phyloP scores from a whole-genome alignment of 2,888 invertebrate genomes.

The Platypus cylindrus region DNA sequence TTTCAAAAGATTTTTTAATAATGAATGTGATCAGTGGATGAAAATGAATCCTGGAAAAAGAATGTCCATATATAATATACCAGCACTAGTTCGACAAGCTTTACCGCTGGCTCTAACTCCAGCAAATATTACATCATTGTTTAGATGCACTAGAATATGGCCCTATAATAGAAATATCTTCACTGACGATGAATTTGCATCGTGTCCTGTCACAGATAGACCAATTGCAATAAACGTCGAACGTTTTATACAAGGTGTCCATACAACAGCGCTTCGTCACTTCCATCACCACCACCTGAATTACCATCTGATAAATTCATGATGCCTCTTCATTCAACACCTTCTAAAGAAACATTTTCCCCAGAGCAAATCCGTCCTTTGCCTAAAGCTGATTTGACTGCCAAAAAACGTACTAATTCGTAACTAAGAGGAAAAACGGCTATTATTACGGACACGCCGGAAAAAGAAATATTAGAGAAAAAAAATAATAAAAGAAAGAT shows the following conservation, averaged over 20 bases:
- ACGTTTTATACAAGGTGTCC: too few relatives aligned
- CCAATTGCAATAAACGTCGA: too few relatives aligned
- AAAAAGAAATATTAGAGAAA: background rate
- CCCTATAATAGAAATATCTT: slow-evolving; percentile 8
- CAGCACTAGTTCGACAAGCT: slow-evolving; percentile 3
- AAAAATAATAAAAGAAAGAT: background rate
- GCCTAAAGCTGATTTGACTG: slow-evolving; percentile 3
- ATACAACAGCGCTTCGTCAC: too few relatives aligned
- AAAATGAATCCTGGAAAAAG: slow-evolving; percentile 7
- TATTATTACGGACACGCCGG: slow-evolving; percentile 6
- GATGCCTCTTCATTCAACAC: background rate
- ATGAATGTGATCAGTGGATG: slow-evolving; percentile 7
- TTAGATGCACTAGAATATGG: slow-evolving; percentile 5
- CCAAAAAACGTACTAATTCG: background rate
- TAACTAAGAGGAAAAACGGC: slow-evolving; percentile 3
- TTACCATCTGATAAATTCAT: too few relatives aligned
- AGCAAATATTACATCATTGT: slow-evolving; percentile 4
- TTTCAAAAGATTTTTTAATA: slow-evolving; percentile 7
- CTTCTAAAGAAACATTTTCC: background rate
- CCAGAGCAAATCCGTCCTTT: background rate
- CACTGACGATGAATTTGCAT: slow-evolving; percentile 8
- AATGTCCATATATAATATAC: slow-evolving; percentile 6
- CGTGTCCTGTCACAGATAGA: slow-evolving; percentile 7
- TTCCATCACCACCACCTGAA: too few relatives aligned
- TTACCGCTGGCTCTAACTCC: slow-evolving; percentile 6